Evolutionary conservation across 2,113 vertebrate species (phyloP).

Genomic region (Toxotes chatareus): DNA sequence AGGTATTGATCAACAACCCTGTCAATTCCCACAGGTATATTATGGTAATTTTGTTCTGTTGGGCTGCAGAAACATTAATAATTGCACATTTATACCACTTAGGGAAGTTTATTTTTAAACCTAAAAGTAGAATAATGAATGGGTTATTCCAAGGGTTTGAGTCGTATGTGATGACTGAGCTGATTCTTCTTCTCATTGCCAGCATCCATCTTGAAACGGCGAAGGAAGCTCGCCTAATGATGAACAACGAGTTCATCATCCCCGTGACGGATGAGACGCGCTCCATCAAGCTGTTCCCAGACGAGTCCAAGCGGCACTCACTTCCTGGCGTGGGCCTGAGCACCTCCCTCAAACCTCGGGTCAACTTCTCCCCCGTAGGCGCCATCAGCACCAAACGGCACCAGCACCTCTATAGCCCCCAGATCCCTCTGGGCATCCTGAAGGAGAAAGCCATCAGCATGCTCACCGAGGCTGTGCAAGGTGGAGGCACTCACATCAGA

Average conservation of each 20-base stretch:
- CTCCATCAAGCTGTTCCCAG: conserved; percentile 91
- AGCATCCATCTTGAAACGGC: conserved; percentile 94
- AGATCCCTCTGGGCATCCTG: conserved; percentile 90
- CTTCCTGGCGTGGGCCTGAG: conserved; percentile 93
- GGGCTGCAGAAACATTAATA: background rate
- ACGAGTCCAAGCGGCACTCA: conserved; percentile 90
- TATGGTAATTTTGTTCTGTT: conserved; percentile 20
- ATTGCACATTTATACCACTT: conserved; percentile 16
- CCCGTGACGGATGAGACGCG: conserved; percentile 93
- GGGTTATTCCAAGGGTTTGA: conserved; percentile 1
- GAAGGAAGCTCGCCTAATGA: conserved; percentile 95
- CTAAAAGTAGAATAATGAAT: background rate
- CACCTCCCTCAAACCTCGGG: conserved; percentile 91
- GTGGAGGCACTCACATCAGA: conserved; percentile 92
- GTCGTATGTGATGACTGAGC: background rate
- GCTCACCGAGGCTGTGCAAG: conserved; percentile 93
- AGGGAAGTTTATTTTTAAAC: background rate
- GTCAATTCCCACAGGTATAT: conserved; percentile 20
- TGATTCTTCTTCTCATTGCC: conserved; percentile 27
- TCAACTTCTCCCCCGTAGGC: conserved; percentile 90
- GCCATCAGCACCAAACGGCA: conserved; percentile 87
- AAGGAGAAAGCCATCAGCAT: conserved; percentile 95
- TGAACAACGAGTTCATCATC: conserved; percentile 99
- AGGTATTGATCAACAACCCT: conserved; percentile 27
- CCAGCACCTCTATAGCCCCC: conserved; percentile 88